Base-by-base conservation (phyloP, 1,140 invertebrate species). In the Penaeus indicus region DNA sequence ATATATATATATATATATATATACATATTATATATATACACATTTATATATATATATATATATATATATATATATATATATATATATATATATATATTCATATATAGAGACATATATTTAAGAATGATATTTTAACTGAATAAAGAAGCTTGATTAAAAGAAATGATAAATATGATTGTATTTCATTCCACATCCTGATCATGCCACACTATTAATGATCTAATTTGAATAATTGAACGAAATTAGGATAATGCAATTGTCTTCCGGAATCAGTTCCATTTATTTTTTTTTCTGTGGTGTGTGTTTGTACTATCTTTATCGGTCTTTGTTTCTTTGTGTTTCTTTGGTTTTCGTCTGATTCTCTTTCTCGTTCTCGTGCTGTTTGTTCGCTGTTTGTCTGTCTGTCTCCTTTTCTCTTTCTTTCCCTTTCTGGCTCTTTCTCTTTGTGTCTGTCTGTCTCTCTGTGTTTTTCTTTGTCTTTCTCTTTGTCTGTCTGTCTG, bases 1-100 rank as follows among this genome's bases (percentile, higher is more conserved):
- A 25, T 72, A 72, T 72, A 72, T 72, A 72, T 72, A 72, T 72
- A 72, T 25, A 19, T 72, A 72, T 72, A 72, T 75, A 75, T 2
- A 1, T 38, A 27, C 32, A 32, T n/a, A 11, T 75, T 32, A 38
- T 75, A 13, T 75, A 38, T 75, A 38, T 75, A 75, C 25, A 72
- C 25, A 72, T 2, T 32, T 38, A 27, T 75, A 32, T n/a, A 11
- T 75, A 13, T 32, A 38, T 75, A 13, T 75, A 38, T 75, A 38
- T 75, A 75, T 27, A 75, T 32, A 27, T 75, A 75, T 32, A 75
- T 75, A 75, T 32, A 75, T 75, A 75, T 32, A 54, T 32, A 32
- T 75, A 32, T 32, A 32, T 32, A 32, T 32, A 54, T 11, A 54
- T 13, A 54, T 54, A 54, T 54, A 54, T 54, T 0, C 2, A 54